Evolutionary conservation across 2,113 vertebrate genomes (phyloP).

Genomic region (Rostratula benghalensis): DNA sequence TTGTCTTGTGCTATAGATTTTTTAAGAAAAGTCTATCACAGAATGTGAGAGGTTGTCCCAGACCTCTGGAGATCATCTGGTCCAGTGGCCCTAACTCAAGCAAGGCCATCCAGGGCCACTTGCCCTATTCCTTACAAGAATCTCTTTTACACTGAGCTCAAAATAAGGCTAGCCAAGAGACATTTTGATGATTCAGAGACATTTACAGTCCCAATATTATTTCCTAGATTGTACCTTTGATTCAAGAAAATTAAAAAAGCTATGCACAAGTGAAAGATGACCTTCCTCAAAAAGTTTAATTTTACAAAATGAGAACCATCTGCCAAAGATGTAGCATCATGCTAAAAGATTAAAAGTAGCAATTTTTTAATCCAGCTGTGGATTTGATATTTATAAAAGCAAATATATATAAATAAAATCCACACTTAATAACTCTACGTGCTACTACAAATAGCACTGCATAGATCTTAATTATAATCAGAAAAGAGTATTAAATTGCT

Average conservation of each 20-base stretch:
- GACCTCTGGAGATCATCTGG: neutral
- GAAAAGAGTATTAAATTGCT: neutral
- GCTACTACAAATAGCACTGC: neutral
- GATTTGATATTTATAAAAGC: neutral
- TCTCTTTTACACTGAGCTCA: neutral
- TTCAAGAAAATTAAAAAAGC: neutral
- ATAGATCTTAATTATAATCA: neutral
- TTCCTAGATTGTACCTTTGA: neutral
- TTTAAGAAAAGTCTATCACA: neutral
- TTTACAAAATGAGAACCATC: neutral
- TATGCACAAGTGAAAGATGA: neutral
- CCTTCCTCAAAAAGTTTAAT: neutral
- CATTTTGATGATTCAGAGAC: neutral
- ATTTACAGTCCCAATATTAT: neutral
- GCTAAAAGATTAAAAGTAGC: neutral
- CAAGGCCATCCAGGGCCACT: neutral
- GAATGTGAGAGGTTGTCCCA: neutral
- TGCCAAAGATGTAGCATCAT: neutral
- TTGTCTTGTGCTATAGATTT: neutral
- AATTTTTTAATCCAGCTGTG: neutral
- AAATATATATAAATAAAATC: neutral
- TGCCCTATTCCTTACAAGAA: neutral
- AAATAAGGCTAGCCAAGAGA: neutral
- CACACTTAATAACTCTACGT: neutral
- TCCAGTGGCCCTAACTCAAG: rapidly evolving